Conservation (phyloP, 2,888 invertebrate species). For the Nysson spinosus region DNA sequence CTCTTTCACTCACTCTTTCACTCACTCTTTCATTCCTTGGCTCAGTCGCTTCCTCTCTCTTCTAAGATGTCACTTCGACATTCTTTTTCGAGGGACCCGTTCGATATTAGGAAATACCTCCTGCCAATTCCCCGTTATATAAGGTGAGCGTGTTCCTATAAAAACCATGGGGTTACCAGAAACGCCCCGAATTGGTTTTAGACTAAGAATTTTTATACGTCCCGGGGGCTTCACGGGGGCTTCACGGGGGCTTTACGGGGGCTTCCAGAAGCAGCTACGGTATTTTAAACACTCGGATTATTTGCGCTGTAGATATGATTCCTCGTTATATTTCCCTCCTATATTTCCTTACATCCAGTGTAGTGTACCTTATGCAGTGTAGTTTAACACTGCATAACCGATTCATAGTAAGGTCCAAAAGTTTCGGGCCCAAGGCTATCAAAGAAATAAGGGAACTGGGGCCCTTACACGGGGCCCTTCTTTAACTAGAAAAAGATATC, state of each 20-base stretch:
- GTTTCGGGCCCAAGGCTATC: too few species aligned
- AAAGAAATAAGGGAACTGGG: too few species aligned
- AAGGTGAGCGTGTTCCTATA: conserved; percentile 49
- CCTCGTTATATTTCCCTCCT: too few species aligned
- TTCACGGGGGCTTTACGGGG: conserved; percentile 11
- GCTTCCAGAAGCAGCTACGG: conserved; percentile 14
- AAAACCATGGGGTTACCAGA: conserved; percentile 48
- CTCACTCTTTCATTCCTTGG: conserved; percentile 25
- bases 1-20: background rate
- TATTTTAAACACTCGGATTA: conserved; percentile 37
- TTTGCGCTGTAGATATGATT: too few species aligned
- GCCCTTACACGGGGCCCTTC: too few species aligned
- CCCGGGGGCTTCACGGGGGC: conserved; percentile 14
- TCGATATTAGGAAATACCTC: conserved; percentile 68
- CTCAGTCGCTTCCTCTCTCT: conserved; percentile 15
- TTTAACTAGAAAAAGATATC: too few species aligned
- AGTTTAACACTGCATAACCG: too few species aligned
- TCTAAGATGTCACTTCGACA: conserved; percentile 51
- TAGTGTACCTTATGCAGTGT: too few species aligned
- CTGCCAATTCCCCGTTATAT: conserved; percentile 61
- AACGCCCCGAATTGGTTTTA: conserved; percentile 49
- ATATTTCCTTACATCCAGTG: too few species aligned
- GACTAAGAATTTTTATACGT: conserved; percentile 54
- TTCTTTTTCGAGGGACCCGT: conserved; percentile 55
- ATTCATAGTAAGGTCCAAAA: too few species aligned